Conservation (phyloP, 2,113 vertebrate genomes). For the Centropristis striata region DNA sequence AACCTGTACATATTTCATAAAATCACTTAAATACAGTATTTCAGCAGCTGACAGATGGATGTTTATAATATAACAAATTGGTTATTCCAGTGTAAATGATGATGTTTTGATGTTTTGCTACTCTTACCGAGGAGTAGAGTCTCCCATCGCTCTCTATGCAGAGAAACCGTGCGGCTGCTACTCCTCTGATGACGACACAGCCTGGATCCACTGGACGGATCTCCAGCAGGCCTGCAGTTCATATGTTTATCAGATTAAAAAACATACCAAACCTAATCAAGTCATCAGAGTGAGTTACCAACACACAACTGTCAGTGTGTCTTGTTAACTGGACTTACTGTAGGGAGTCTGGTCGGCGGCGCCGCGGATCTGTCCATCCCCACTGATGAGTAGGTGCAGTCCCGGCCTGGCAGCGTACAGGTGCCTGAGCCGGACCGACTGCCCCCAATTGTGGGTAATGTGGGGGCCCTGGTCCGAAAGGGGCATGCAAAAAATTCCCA, state of each 20-base stretch:
- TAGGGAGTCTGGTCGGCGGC: conserved; percentile 83
- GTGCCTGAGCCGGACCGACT: conserved; percentile 89
- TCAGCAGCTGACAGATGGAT: too few species aligned
- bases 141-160: conserved; percentile 90
- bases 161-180: conserved; percentile 89
- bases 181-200: conserved; percentile 92
- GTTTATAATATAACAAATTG: too few species aligned
- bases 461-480: conserved; percentile 88
- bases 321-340: conserved; percentile 86
- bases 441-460: conserved; percentile 89
- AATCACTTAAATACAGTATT: too few species aligned
- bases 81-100: too few species aligned
- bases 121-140: conserved; percentile 90
- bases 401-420: conserved; percentile 90
- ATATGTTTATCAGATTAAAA: conserved; percentile 3
- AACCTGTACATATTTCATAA: too few species aligned
- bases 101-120: too few species aligned
- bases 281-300: background rate
- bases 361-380: conserved; percentile 89
- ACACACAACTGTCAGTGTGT: rapidly evolving
- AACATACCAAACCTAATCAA: background rate
- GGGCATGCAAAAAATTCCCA: conserved; percentile 72
- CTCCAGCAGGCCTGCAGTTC: conserved; percentile 90
- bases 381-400: conserved; percentile 88
- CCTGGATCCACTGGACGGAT: conserved; percentile 90